Base-by-base conservation (phyloP, 2,888 invertebrate genomes). In the Sericinus montela region DNA sequence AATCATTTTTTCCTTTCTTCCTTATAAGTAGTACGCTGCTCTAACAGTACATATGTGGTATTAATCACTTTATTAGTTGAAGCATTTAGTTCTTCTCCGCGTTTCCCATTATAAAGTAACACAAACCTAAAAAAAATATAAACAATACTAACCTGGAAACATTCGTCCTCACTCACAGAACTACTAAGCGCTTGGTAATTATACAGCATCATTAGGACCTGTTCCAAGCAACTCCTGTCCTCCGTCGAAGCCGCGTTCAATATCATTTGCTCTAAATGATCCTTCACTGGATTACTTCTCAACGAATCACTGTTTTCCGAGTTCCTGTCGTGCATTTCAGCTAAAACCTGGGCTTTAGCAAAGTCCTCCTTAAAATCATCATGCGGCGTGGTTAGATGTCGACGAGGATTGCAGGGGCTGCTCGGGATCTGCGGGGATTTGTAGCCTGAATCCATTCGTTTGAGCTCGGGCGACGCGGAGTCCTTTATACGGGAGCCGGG, bases 211-310 rank as follows among this genome's bases (percentile, higher is more conserved):
- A 90, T 90, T 51, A 92, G 69, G 40, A 92, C 87, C 68, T 92
- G 92, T 62, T 92, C 91, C 64, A 93, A 77, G 59, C 92, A 92
- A 42, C 88, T 83, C 66, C 91, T 90, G 61, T 93, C 93, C 30
- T 91, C 90, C 50, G 89, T 89, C 13, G 88, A 87, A 10, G 80
- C 80, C 37, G 89, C 85, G 47, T 83, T 89, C 58, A 89, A 53
- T 56, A 89, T 83, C 88, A 89, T 89, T 64, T 86, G 86, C 57
- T 89, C 89, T 41, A 89, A 60, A 60, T 85, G 88, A 28, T 89
- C 88, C 58, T 84, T 89, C 52, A 89, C 86, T 52, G 87, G 86
- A 53, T 84, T 88, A 55, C 80, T 84, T 58, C 76, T 83, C 53
- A 87, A 63, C 35, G 86, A 87, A 58, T 88, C 87, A 67, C 81